phyloP scores from a whole-genome alignment of 2,113 vertebrate species.

The Phyllopteryx taeniolatus region DNA sequence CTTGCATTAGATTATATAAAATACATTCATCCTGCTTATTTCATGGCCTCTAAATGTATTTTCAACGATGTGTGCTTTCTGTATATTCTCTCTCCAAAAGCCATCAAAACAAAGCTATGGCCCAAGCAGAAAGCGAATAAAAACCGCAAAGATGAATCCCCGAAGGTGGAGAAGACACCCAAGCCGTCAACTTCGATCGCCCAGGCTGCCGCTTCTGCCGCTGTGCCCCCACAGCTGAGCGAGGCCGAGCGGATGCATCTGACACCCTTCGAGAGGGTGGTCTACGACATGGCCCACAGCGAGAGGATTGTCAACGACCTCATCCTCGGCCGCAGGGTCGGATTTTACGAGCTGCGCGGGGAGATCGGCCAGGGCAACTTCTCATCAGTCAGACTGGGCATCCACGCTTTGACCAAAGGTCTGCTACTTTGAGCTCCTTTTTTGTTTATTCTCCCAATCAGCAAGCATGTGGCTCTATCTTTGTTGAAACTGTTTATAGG shows the following conservation, averaged over 20 bases:
- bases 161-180: conserved; percentile 16
- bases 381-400: conserved; percentile 72
- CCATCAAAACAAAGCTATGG: conserved; percentile 46
- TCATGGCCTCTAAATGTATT: neutral
- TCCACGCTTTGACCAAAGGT: conserved; percentile 77
- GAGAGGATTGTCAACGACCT: conserved; percentile 62
- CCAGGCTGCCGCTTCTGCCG: neutral
- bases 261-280: conserved; percentile 64
- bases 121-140: conserved; percentile 51
- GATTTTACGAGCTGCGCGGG: conserved; percentile 77
- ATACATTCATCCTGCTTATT: neutral
- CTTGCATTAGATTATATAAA: neutral
- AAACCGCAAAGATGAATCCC: conserved; percentile 34
- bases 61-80: neutral
- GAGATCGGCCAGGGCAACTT: conserved; percentile 76
- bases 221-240: conserved; percentile 37
- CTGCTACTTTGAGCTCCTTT: conserved; percentile 10
- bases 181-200: neutral
- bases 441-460: neutral
- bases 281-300: conserved; percentile 73
- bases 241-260: conserved; percentile 54
- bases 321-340: conserved; percentile 66
- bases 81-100: conserved; percentile 31
- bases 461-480: conserved; percentile 1
- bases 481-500: conserved; percentile 2